Evolutionary conservation across 1,140 invertebrate genomes (phyloP).

Genomic region (Melipona quadrifasciata): DNA sequence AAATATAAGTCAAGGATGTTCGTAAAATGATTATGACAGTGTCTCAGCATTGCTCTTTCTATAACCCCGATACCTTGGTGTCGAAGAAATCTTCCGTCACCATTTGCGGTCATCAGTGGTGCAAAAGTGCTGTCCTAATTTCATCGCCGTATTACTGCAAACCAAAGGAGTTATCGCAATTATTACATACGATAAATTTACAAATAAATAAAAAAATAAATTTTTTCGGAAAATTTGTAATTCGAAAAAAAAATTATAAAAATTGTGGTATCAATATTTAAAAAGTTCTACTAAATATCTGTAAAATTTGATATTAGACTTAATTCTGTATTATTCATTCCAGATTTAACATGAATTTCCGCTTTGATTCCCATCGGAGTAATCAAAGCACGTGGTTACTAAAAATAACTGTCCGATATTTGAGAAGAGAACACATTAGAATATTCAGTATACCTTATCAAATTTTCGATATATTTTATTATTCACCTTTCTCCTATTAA

Average conservation of each 20-base stretch:
- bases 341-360: conserved; percentile 1
- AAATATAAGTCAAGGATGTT: conserved; percentile 65
- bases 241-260: not conserved
- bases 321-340: not conserved
- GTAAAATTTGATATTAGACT: not conserved
- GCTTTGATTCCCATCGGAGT: conserved; percentile 33
- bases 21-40: not conserved
- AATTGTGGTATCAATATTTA: not conserved
- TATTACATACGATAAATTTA: not conserved
- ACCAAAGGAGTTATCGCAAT: not conserved
- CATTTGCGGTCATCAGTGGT: not conserved
- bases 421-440: conserved; percentile 42
- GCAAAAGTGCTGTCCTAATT: not conserved
- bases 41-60: not conserved
- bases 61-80: not conserved
- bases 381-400: conserved; percentile 61
- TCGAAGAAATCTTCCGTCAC: not conserved
- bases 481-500: not conserved
- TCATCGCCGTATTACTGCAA: not conserved
- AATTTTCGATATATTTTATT: not conserved
- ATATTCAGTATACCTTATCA: not conserved
- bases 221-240: not conserved
- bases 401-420: conserved; percentile 68
- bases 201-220: not conserved
- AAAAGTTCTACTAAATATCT: not conserved